Evolutionary conservation across 2,888 invertebrate species (phyloP).

Genomic region (Listrodromus nycthemerus): DNA sequence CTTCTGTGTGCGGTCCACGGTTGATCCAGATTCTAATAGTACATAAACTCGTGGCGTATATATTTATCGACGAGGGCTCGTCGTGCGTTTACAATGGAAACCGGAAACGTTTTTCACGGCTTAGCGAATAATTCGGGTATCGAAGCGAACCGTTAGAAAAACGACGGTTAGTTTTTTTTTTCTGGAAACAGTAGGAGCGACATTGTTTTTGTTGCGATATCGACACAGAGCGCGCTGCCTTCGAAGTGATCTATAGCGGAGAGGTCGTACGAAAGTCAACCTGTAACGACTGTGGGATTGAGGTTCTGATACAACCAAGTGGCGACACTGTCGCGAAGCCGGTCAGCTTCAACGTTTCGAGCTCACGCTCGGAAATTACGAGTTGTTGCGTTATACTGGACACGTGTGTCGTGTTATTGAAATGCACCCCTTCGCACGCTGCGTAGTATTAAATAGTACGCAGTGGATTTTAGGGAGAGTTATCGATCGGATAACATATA

Average conservation of each 20-base stretch:
- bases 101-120: slow-evolving; percentile 25
- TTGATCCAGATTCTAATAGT: slow-evolving; percentile 25
- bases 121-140: neutral
- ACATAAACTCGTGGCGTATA: neutral
- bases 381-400: slow-evolving; percentile 4
- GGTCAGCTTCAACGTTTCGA: neutral
- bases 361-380: slow-evolving; percentile 10
- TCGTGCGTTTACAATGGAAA: neutral
- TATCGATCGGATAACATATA: slow-evolving; percentile 53
- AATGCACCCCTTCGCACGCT: slow-evolving; percentile 50
- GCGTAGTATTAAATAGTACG: slow-evolving; percentile 18
- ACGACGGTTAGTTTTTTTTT: slow-evolving; percentile 27
- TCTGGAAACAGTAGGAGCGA: neutral
- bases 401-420: slow-evolving; percentile 11
- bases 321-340: neutral
- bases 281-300: neutral
- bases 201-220: neutral
- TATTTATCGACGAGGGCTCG: slow-evolving; percentile 13
- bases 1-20: neutral
- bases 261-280: neutral
- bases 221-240: neutral
- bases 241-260: neutral
- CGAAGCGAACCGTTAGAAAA: neutral
- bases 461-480: slow-evolving; percentile 43
- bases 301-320: neutral